phyloP scores from a whole-genome alignment of 2,113 vertebrate genomes.

The Colistium nudipinnis region DNA sequence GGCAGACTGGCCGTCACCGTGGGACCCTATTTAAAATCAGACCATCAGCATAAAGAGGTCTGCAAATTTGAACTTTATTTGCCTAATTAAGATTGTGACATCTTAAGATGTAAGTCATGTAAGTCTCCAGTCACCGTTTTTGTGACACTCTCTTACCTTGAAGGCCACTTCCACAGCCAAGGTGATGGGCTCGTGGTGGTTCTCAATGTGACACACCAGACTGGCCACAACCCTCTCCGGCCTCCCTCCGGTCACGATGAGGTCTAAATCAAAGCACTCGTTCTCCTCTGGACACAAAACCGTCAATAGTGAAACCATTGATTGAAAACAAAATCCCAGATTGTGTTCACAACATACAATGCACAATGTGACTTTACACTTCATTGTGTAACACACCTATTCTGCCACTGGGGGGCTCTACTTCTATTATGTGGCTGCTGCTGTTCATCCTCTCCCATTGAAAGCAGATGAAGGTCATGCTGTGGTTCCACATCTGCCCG shows the following conservation, averaged over 20 bases:
- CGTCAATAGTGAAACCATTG: neutral
- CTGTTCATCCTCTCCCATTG: constrained; percentile 82
- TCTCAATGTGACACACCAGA: constrained; percentile 83
- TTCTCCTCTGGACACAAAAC: constrained; percentile 77
- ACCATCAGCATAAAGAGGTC: neutral
- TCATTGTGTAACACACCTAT: constrained; percentile 56
- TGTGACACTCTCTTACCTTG: constrained; percentile 81
- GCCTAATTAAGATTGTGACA: too few species aligned
- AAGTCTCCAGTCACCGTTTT: neutral
- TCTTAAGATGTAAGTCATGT: neutral
- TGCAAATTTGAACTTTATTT: too few species aligned
- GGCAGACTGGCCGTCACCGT: constrained; percentile 78
- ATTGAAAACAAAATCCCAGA: neutral
- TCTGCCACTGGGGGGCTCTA: constrained; percentile 84
- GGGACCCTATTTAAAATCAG: constrained; percentile 85
- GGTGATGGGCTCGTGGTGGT: constrained; percentile 75
- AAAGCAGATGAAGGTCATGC: constrained; percentile 85
- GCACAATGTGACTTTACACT: neutral
- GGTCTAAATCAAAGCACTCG: constrained; percentile 81
- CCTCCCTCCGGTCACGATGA: constrained; percentile 82
- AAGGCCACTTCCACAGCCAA: constrained; percentile 88
- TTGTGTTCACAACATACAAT: neutral
- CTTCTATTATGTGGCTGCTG: constrained; percentile 83
- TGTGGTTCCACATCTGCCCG: constrained; percentile 94
- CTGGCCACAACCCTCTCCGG: constrained; percentile 77